Evolutionary conservation across 1,140 invertebrate species (phyloP).

Genomic region (Rhopalosiphum maidis): DNA sequence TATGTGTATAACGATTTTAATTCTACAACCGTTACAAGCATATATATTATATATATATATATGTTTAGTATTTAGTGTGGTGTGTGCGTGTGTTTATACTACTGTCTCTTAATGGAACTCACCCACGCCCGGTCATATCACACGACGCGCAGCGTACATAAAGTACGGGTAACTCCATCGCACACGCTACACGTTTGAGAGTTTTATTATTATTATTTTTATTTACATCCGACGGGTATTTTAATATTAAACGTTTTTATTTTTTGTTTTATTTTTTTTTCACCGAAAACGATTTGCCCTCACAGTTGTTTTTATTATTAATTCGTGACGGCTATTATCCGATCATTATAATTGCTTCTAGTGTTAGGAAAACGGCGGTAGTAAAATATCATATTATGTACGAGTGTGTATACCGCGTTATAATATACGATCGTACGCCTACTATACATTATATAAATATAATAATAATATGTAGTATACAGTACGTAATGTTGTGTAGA

Average conservation of each 20-base stretch:
- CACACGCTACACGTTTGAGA: neutral
- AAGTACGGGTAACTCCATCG: neutral
- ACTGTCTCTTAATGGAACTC: slow-evolving; percentile 40
- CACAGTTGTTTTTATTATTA: slow-evolving; percentile 36
- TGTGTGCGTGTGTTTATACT: slow-evolving; percentile 20
- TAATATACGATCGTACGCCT: neutral
- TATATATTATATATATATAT: too few relatives aligned
- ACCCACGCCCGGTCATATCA: neutral
- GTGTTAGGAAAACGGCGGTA: slow-evolving; percentile 32
- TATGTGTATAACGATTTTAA: slow-evolving; percentile 23
- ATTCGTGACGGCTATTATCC: slow-evolving; percentile 52
- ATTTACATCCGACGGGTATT: slow-evolving; percentile 44
- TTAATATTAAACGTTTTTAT: slow-evolving; percentile 40
- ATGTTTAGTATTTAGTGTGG: neutral
- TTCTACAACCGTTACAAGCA: neutral
- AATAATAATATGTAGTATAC: neutral
- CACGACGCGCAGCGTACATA: neutral
- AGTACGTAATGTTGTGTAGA: neutral
- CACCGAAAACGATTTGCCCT: slow-evolving; percentile 26
- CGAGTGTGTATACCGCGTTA: neutral
- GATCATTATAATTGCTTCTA: slow-evolving; percentile 55
- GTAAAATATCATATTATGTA: slow-evolving; percentile 17
- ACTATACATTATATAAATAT: neutral
- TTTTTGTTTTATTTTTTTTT: slow-evolving; percentile 27
- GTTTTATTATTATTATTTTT: slow-evolving; percentile 28